phyloP scores from a whole-genome alignment of 2,797 vertebrate genomes.

The Mareca penelope region DNA sequence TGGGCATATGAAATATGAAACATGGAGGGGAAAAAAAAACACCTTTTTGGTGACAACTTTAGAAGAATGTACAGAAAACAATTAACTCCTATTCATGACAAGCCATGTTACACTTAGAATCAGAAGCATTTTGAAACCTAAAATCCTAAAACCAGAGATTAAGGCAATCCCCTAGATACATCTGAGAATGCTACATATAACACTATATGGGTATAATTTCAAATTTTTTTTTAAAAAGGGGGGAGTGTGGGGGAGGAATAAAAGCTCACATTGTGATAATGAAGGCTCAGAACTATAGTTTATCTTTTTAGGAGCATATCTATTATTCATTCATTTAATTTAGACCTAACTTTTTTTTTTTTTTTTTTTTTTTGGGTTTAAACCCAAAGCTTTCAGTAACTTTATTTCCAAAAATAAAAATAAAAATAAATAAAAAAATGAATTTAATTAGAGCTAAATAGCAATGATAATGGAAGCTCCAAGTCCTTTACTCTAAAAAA shows the following conservation, averaged over 20 bases:
- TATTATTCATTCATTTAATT: background rate
- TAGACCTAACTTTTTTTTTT: background rate
- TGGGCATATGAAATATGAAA: background rate
- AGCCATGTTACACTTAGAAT: background rate
- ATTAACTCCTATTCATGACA: background rate
- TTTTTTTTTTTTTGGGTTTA: background rate
- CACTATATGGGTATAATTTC: background rate
- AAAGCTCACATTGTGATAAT: background rate
- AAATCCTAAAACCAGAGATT: background rate
- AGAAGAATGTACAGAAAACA: background rate
- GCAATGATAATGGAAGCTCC: background rate
- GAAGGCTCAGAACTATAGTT: background rate
- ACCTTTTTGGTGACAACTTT: background rate
- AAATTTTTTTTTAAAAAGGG: background rate
- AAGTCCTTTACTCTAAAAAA: background rate
- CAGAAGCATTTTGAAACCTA: background rate
- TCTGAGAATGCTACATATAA: background rate
- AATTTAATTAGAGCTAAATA: background rate
- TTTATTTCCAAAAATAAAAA: background rate
- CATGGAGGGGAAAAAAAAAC: background rate
- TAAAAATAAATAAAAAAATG: too few relatives aligned
- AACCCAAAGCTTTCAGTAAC: background rate
- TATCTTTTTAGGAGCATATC: background rate
- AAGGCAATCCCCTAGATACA: background rate
- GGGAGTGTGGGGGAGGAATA: background rate